These are phyloP conservation scores for Trichogramma pretiosum DNA, from an alignment of 1,140 invertebrate genomes.

Conservation along the genomic window DNA sequence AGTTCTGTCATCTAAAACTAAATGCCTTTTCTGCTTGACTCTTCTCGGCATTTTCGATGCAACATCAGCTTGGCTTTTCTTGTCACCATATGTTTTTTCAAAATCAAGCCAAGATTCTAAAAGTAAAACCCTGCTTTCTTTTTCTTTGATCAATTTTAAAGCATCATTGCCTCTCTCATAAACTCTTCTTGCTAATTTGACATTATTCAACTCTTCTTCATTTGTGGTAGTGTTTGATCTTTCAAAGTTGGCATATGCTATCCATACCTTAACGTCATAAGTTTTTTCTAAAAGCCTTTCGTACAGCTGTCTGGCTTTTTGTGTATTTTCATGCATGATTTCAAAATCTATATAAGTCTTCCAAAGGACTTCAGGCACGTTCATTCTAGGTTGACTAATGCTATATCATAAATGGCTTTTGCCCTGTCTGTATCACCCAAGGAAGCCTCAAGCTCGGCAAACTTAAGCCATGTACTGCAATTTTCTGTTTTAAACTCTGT, in stretches of 20 bases:
- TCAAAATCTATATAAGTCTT: conserved; percentile 99
- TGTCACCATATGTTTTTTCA: conserved; percentile 78
- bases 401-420: conserved; percentile 89
- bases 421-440: conserved; percentile 89
- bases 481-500: conserved; percentile 94
- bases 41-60: conserved; percentile 83
- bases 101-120: conserved; percentile 95
- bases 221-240: conserved; percentile 55
- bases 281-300: conserved; percentile 90
- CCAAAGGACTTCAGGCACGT: conserved; percentile 99
- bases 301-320: conserved; percentile 82
- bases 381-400: conserved; percentile 84
- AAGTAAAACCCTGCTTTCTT: conserved; percentile 85
- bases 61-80: conserved; percentile 64
- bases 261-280: conserved; percentile 97
- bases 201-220: conserved; percentile 55
- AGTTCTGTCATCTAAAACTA: conserved; percentile 81
- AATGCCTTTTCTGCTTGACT: conserved; percentile 89
- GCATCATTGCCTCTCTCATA: conserved; percentile 85
- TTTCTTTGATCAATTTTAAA: conserved; percentile 64
- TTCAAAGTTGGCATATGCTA: conserved; percentile 96
- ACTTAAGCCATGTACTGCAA: conserved; percentile 97
- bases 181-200: conserved; percentile 67
- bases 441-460: conserved; percentile 94
- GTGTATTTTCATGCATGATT: conserved; percentile 84